Conservation (phyloP, 2,888 invertebrate genomes). For the Drosophila colorata region DNA sequence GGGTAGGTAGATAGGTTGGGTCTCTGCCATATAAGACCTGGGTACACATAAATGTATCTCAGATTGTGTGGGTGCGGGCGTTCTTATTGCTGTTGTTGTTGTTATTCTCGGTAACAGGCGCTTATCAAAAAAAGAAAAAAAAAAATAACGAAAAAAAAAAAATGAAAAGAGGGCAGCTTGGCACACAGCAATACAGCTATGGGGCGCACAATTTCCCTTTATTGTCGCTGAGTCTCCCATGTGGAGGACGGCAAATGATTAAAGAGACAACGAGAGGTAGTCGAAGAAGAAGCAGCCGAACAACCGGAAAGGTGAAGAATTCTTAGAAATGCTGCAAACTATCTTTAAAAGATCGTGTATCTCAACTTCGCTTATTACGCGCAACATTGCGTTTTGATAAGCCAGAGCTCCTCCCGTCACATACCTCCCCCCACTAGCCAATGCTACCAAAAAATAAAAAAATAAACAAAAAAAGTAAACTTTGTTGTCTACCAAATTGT, state of each 20-base stretch:
- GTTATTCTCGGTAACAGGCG: constrained; percentile 47
- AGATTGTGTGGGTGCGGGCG: constrained; percentile 70
- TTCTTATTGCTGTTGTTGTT: constrained; percentile 34
- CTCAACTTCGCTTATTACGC: constrained; percentile 30
- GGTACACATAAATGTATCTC: constrained; percentile 42
- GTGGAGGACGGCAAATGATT: constrained; percentile 68
- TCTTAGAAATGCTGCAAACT: constrained; percentile 57
- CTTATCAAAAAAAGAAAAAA: constrained; percentile 61
- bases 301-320: constrained; percentile 59
- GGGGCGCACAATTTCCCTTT: constrained; percentile 40
- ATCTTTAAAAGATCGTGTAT: constrained; percentile 49
- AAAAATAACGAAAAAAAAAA: constrained; percentile 32
- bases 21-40: constrained; percentile 50
- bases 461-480: neutral
- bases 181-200: constrained; percentile 8
- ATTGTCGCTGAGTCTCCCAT: constrained; percentile 25
- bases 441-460: neutral
- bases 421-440: neutral
- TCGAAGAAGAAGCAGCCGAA: constrained; percentile 6
- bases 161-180: constrained; percentile 50
- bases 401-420: neutral
- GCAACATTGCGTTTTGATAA: constrained; percentile 39
- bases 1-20: constrained; percentile 45
- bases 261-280: constrained; percentile 42
- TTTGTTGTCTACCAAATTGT: constrained; percentile 1